These are phyloP conservation scores for Actinopyga echinites DNA, from an alignment of 53 echinoderm and acorn worm genomes.

Conservation along the genomic window DNA sequence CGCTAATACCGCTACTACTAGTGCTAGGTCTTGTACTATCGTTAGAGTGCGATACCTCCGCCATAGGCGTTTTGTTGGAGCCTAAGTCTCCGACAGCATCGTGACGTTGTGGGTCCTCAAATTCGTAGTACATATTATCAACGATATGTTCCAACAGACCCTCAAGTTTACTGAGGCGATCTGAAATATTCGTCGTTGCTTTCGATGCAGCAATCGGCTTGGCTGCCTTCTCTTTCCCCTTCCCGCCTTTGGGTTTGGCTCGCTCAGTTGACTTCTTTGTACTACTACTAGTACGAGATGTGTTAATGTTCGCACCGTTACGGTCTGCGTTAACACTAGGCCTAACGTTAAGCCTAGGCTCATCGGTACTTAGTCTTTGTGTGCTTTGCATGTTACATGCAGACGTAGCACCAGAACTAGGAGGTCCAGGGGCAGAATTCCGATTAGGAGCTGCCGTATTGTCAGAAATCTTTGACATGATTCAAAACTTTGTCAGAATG, in stretches of 20 bases:
- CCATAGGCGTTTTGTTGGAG: not conserved
- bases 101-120: not conserved
- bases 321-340: not conserved
- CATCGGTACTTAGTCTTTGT: not conserved
- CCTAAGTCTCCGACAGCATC: not conserved
- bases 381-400: constrained; percentile 30
- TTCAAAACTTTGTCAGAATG: too few species aligned
- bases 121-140: not conserved
- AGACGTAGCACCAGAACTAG: not conserved
- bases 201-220: not conserved
- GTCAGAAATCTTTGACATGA: not conserved
- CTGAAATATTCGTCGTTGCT: not conserved
- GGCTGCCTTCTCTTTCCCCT: not conserved
- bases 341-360: not conserved
- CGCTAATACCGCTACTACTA: not conserved
- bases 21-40: not conserved
- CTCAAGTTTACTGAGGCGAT: not conserved
- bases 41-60: not conserved
- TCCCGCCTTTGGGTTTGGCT: not conserved
- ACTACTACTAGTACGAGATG: too few species aligned
- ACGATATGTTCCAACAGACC: constrained; percentile 6
- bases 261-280: not conserved
- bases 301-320: not conserved
- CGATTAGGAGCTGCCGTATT: constrained; percentile 1
- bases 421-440: not conserved